These are phyloP conservation scores for Drosophila busckii DNA, from an alignment of 1,140 invertebrate genomes.

Conservation along the genomic window DNA sequence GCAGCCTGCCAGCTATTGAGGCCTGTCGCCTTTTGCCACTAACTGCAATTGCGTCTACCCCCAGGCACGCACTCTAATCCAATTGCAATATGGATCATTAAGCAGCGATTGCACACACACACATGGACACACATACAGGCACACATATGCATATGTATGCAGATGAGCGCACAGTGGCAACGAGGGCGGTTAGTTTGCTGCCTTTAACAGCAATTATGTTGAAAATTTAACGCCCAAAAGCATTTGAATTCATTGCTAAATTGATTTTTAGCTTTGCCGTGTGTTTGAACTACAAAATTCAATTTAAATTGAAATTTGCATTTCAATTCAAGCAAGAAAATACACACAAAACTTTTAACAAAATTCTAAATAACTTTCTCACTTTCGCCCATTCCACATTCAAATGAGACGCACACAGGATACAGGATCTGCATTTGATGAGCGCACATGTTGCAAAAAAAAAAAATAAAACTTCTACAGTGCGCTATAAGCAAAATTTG, in stretches of 20 bases:
- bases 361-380: slow-evolving; percentile 8
- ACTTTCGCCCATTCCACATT: slow-evolving; percentile 35
- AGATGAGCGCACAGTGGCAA: slow-evolving; percentile 10
- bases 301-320: slow-evolving; percentile 36
- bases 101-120: slow-evolving; percentile 56
- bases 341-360: not conserved
- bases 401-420: slow-evolving; percentile 40
- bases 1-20: not conserved
- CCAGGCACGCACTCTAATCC: slow-evolving; percentile 57
- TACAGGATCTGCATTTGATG: slow-evolving; percentile 62
- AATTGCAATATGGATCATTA: slow-evolving; percentile 69
- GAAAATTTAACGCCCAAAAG: slow-evolving; percentile 9
- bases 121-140: not conserved
- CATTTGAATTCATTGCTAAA: slow-evolving; percentile 35
- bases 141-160: slow-evolving; percentile 5
- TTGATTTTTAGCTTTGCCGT: slow-evolving; percentile 34
- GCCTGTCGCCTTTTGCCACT: not conserved
- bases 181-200: not conserved
- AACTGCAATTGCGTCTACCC: slow-evolving; percentile 23
- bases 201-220: slow-evolving; percentile 28
- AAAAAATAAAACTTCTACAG: slow-evolving; percentile 26
- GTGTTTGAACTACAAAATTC: slow-evolving; percentile 28
- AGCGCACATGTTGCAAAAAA: slow-evolving; percentile 64
- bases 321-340: not conserved
- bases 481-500: slow-evolving; percentile 17